A percentile compares a stretch with the other conserved stretches of the same genome.
phyloP scores from a whole-genome alignment of 2,888 invertebrate genomes.

The Andrena chrysosceles region DNA sequence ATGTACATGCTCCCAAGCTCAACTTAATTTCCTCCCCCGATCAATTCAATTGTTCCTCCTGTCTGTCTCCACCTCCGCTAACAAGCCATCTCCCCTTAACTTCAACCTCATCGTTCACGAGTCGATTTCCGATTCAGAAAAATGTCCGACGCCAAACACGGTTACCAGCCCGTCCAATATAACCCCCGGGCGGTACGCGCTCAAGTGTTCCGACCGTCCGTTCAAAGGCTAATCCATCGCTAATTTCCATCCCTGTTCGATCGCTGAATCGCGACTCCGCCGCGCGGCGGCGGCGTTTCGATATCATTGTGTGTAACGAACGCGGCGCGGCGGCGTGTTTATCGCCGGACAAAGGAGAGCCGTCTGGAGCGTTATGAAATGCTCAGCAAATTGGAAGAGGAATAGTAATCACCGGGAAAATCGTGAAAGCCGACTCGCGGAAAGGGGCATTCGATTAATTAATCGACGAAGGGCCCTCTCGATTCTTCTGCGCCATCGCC shows the following conservation, averaged over 20 bases:
- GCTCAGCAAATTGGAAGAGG: constrained; percentile 56
- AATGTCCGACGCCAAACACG: too few species aligned
- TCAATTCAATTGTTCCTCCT: too few species aligned
- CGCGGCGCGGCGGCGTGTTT: constrained; percentile 11
- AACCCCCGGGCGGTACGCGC: too few species aligned
- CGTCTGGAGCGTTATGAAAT: constrained; percentile 59
- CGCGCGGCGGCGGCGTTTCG: not conserved
- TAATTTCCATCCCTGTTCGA: not conserved
- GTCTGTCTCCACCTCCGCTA: too few species aligned
- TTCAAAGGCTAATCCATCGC: not conserved
- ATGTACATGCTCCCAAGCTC: too few species aligned
- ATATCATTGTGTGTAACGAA: constrained; percentile 1
- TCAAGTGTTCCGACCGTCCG: too few species aligned
- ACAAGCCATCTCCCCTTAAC: too few species aligned
- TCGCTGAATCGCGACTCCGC: constrained; percentile 2
- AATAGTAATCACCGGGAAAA: constrained; percentile 51
- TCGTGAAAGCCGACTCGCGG: constrained; percentile 44
- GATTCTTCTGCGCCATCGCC: constrained; percentile 47
- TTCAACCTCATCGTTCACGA: too few species aligned
- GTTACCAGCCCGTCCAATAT: too few species aligned
- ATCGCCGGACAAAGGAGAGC: constrained; percentile 35
- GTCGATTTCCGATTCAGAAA: too few species aligned
- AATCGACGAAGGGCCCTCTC: constrained; percentile 48
- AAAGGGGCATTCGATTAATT: constrained; percentile 57
- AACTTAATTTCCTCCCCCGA: too few species aligned